These are phyloP conservation scores for Coregonus clupeaformis DNA, from an alignment of 2,113 vertebrate species.

Conservation along the genomic window DNA sequence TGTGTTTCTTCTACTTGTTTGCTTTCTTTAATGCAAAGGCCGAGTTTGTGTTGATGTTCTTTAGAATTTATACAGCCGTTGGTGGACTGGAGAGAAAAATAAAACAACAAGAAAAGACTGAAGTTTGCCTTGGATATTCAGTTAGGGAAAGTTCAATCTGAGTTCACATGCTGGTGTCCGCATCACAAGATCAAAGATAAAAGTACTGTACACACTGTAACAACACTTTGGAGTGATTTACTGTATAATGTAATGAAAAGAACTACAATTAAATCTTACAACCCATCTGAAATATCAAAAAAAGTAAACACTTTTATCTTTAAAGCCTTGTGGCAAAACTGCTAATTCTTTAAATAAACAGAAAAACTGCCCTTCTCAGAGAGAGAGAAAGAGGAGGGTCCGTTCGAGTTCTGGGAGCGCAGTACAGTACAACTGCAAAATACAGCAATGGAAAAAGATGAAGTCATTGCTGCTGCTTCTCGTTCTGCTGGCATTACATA, in stretches of 20 bases:
- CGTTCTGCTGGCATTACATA: slow-evolving; percentile 49
- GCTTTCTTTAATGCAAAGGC: slow-evolving; percentile 66
- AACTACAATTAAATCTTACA: not conserved
- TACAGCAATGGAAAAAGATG: slow-evolving; percentile 58
- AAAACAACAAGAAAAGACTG: slow-evolving; percentile 55
- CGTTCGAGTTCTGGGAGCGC: not conserved
- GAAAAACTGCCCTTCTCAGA: slow-evolving; percentile 24
- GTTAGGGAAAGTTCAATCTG: slow-evolving; percentile 62
- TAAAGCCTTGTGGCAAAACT: not conserved
- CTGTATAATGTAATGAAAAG: not conserved
- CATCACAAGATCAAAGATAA: slow-evolving; percentile 49
- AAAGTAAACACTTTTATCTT: not conserved
- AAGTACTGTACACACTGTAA: slow-evolving; percentile 25
- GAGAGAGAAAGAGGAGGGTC: slow-evolving; percentile 25
- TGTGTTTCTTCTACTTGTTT: slow-evolving; percentile 66
- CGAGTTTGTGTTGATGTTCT: slow-evolving; percentile 60
- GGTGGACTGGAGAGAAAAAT: slow-evolving; percentile 51
- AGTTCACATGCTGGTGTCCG: slow-evolving; percentile 55
- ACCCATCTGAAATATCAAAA: slow-evolving; percentile 18
- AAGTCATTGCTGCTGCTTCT: slow-evolving; percentile 59
- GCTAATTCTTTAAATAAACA: slow-evolving; percentile 54
- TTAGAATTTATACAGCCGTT: slow-evolving; percentile 66
- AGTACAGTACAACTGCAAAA: slow-evolving; percentile 34
- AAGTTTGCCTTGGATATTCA: slow-evolving; percentile 48
- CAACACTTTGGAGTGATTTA: slow-evolving; percentile 8